Conservation (phyloP, 1,140 invertebrate species). For the Nomia melanderi region DNA sequence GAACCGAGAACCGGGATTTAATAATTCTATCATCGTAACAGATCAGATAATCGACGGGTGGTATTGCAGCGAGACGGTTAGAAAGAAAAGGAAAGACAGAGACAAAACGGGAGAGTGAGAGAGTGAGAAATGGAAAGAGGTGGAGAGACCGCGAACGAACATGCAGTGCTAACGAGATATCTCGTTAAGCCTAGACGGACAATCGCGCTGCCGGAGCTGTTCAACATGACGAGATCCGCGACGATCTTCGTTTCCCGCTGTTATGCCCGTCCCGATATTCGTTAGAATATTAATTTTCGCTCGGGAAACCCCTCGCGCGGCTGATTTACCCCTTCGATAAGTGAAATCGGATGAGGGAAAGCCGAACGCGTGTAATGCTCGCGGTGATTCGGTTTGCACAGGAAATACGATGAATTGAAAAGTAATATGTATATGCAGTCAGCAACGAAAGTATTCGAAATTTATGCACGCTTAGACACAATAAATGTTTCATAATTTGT, state of each 20-base stretch:
- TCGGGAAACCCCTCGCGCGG: too few relatives aligned
- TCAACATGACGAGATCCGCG: slow-evolving; percentile 46
- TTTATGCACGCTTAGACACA: too few relatives aligned
- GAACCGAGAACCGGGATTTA: slow-evolving; percentile 25
- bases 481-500: too few relatives aligned
- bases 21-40: slow-evolving; percentile 56
- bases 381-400: too few relatives aligned
- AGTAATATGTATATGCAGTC: too few relatives aligned
- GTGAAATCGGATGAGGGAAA: too few relatives aligned
- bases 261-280: slow-evolving; percentile 59
- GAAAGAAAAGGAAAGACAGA: too few relatives aligned
- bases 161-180: slow-evolving; percentile 60
- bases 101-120: too few relatives aligned
- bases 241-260: slow-evolving; percentile 51
- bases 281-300: slow-evolving; percentile 59
- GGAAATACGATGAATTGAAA: too few relatives aligned
- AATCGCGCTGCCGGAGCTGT: slow-evolving; percentile 42
- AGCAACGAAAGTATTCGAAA: too few relatives aligned
- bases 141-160: slow-evolving; percentile 22
- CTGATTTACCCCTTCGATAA: too few relatives aligned
- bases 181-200: slow-evolving; percentile 61
- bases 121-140: background rate
- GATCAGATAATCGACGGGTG: slow-evolving; percentile 36
- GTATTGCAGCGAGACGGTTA: background rate
- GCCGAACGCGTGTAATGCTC: too few relatives aligned